Evolutionary conservation across 2,113 vertebrate genomes (phyloP).

Genomic region (Panthera tigris): DNA sequence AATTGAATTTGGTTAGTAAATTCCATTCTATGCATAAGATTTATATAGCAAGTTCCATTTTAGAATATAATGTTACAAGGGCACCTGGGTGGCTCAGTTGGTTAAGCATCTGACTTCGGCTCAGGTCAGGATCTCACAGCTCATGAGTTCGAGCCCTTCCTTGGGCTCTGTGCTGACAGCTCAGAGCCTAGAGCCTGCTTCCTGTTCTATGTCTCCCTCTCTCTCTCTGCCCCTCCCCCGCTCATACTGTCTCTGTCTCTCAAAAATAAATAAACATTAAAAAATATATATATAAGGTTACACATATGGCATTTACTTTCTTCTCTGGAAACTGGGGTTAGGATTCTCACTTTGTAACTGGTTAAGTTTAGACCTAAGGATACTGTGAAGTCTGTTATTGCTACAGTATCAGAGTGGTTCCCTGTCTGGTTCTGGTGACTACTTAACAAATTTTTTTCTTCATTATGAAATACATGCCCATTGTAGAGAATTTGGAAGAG

Average conservation of each 20-base stretch:
- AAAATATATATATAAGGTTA: neutral
- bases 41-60: neutral
- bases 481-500: neutral
- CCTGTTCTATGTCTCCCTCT: too few species aligned
- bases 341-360: neutral
- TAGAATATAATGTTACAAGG: neutral
- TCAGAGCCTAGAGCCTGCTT: too few species aligned
- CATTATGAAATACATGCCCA: neutral
- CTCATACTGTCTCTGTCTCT: too few species aligned
- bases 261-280: too few species aligned
- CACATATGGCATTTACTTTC: neutral
- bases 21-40: neutral
- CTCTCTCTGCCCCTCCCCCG: too few species aligned
- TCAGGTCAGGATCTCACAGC: too few species aligned
- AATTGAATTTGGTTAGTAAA: constrained; percentile 35
- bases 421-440: neutral
- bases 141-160: too few species aligned
- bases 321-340: neutral
- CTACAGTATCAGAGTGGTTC: neutral
- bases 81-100: too few species aligned
- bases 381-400: neutral
- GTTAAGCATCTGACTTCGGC: too few species aligned
- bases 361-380: neutral
- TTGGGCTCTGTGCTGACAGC: too few species aligned
- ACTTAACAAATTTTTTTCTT: neutral